phyloP scores from a whole-genome alignment of 2,797 vertebrate species.

The Pseudochromis fuscus region DNA sequence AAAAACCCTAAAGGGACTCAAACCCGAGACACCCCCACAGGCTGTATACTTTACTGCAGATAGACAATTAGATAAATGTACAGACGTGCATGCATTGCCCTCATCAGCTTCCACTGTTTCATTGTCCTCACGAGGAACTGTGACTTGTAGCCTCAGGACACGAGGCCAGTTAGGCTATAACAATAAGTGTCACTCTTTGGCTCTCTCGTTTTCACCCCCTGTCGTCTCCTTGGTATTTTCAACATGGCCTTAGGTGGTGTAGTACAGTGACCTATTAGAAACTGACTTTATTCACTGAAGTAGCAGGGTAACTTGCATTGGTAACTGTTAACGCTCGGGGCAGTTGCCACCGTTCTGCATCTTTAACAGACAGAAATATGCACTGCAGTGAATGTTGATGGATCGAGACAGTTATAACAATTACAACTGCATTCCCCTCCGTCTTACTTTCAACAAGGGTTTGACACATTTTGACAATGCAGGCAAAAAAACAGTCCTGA shows the following conservation, averaged over 20 bases:
- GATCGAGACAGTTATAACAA: conserved; percentile 27
- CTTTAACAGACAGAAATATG: conserved; percentile 33
- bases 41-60: conserved; percentile 20
- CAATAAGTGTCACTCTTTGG: conserved; percentile 66
- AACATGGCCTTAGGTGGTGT: conserved; percentile 70
- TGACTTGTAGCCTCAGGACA: conserved; percentile 61
- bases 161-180: conserved; percentile 56
- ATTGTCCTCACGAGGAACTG: conserved; percentile 45
- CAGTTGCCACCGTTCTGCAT: conserved; percentile 43
- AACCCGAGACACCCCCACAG: conserved; percentile 28
- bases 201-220: conserved; percentile 38
- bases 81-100: conserved; percentile 32
- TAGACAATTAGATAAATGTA: conserved; percentile 58
- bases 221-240: conserved; percentile 61
- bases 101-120: conserved; percentile 49
- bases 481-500: neutral
- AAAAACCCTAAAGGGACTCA: conserved; percentile 22
- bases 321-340: conserved; percentile 46
- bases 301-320: conserved; percentile 70
- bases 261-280: conserved; percentile 75
- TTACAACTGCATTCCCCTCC: conserved; percentile 19
- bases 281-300: conserved; percentile 70
- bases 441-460: conserved; percentile 27
- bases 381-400: conserved; percentile 18
- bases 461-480: conserved; percentile 18